These are phyloP conservation scores for Cephalotes varians DNA, from an alignment of 2,888 invertebrate species.

Conservation along the genomic window DNA sequence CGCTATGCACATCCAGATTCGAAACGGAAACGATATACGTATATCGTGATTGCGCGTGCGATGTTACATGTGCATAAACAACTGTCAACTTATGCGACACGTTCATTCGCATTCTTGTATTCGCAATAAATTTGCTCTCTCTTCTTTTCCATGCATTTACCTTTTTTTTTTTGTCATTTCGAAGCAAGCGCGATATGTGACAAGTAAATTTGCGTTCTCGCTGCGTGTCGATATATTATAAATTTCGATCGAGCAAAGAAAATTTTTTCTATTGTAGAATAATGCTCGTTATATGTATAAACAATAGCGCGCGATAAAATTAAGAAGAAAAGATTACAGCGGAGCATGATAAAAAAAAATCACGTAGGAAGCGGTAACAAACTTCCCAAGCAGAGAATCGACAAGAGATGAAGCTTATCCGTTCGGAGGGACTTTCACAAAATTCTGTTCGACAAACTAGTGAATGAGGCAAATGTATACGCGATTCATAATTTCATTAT, in stretches of 20 bases:
- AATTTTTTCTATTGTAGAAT: background rate
- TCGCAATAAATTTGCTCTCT: background rate
- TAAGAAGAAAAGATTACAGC: constrained; percentile 39
- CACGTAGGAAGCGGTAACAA: constrained; percentile 61
- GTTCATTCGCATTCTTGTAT: background rate
- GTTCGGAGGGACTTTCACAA: constrained; percentile 74
- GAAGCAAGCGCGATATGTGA: background rate
- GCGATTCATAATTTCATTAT: constrained; percentile 65
- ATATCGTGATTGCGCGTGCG: constrained; percentile 13
- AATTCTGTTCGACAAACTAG: constrained; percentile 67
- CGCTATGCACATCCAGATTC: constrained; percentile 21
- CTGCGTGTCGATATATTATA: background rate
- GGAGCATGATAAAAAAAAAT: constrained; percentile 53
- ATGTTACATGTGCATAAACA: background rate
- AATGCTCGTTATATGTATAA: background rate
- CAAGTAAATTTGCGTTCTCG: background rate
- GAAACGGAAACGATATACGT: constrained; percentile 59
- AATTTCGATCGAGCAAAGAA: background rate
- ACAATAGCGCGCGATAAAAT: background rate
- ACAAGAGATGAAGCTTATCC: constrained; percentile 72
- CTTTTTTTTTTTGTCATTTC: background rate
- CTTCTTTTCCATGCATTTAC: background rate
- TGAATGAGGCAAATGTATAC: constrained; percentile 57
- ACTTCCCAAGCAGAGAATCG: constrained; percentile 62
- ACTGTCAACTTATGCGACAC: background rate